These are phyloP conservation scores for Falco columbarius DNA, from an alignment of 2,797 vertebrate genomes.

Conservation along the genomic window DNA sequence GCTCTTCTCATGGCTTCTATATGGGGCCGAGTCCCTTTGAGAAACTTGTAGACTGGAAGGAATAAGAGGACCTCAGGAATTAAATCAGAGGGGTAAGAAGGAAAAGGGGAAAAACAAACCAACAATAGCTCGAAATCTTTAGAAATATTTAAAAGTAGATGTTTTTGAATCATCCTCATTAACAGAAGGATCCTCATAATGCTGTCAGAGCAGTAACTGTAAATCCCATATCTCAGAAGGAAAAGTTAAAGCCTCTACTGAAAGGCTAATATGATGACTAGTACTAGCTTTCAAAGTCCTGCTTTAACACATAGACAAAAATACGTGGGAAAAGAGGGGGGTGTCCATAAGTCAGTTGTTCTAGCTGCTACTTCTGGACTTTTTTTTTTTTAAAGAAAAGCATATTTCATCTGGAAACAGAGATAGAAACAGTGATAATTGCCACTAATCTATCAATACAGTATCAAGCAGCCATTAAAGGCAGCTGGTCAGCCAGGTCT, in stretches of 20 bases:
- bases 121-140: neutral
- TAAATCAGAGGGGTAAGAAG: neutral
- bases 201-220: neutral
- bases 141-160: constrained; percentile 18
- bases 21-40: neutral
- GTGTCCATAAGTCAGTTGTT: neutral
- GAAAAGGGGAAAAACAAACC: neutral
- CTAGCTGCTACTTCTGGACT: neutral
- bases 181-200: neutral
- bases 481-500: neutral
- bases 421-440: neutral
- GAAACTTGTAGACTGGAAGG: neutral
- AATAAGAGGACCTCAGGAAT: neutral
- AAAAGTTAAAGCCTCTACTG: neutral
- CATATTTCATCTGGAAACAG: neutral
- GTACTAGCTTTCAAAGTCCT: neutral
- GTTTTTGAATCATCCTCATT: neutral
- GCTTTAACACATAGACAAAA: neutral
- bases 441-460: neutral
- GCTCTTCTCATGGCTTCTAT: neutral
- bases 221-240: neutral
- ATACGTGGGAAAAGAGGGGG: neutral
- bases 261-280: neutral
- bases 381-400: neutral
- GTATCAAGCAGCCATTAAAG: neutral